These are phyloP conservation scores for Pelodiscus sinensis DNA, from an alignment of 2,113 vertebrate genomes.

Conservation along the genomic window DNA sequence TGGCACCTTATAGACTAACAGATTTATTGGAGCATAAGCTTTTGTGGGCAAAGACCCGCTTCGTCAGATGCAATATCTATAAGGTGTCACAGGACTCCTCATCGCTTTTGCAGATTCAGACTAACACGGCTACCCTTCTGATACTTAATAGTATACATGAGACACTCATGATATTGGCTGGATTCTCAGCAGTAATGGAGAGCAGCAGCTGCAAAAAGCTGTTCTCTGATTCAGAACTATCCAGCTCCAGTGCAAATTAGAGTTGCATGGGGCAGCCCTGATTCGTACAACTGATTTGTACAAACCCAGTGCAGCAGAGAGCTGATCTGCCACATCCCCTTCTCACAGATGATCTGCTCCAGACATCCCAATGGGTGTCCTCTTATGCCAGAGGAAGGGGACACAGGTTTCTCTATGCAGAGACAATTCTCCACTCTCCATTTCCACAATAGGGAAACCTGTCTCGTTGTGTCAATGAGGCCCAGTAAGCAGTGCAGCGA, in stretches of 20 bases:
- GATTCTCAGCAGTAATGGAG: background rate
- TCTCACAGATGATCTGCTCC: background rate
- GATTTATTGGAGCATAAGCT: too few relatives aligned
- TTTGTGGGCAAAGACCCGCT: too few relatives aligned
- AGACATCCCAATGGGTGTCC: background rate
- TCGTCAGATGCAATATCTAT: too few relatives aligned
- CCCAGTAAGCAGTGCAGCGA: too few relatives aligned
- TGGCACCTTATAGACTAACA: too few relatives aligned
- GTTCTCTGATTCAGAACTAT: background rate
- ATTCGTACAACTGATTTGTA: background rate
- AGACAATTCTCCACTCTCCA: constrained; percentile 12
- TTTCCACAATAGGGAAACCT: constrained; percentile 2
- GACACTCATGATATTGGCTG: background rate
- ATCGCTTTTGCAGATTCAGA: too few relatives aligned
- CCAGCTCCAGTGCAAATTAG: background rate
- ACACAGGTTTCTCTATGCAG: constrained; percentile 21
- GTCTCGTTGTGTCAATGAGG: too few relatives aligned
- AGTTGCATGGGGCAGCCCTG: background rate
- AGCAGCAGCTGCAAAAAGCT: background rate
- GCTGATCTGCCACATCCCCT: background rate
- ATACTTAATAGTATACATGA: background rate
- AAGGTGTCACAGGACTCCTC: too few relatives aligned
- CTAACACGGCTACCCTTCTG: too few relatives aligned
- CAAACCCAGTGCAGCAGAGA: background rate
- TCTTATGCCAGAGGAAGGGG: background rate